phyloP scores from a whole-genome alignment of 2,888 invertebrate genomes.

The Omphaloscelis lunosa region DNA sequence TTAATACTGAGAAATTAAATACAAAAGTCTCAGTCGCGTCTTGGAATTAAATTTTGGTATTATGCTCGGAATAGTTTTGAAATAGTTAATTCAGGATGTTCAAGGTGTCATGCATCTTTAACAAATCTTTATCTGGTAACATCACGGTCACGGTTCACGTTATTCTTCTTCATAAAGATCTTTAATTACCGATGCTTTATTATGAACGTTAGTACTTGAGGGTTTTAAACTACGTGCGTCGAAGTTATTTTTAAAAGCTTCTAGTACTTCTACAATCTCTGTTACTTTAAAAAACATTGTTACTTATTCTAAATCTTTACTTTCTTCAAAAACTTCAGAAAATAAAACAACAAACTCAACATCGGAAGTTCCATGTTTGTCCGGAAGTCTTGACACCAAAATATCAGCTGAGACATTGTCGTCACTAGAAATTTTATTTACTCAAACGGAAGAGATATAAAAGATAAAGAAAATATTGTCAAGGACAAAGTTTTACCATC shows the following conservation, averaged over 20 bases:
- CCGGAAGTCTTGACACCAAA: slow-evolving; percentile 38
- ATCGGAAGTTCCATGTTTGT: slow-evolving; percentile 27
- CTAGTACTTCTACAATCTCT: not conserved
- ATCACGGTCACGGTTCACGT: slow-evolving; percentile 1
- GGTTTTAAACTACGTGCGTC: not conserved
- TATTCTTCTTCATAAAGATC: not conserved
- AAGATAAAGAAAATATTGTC: slow-evolving; percentile 32
- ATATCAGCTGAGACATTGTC: slow-evolving; percentile 12
- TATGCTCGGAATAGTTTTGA: not conserved
- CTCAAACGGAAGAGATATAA: slow-evolving; percentile 9
- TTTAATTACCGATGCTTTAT: slow-evolving; percentile 13
- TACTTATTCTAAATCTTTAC: not conserved
- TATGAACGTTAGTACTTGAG: not conserved
- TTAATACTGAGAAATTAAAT: not conserved
- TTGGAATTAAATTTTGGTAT: slow-evolving; percentile 22
- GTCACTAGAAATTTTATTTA: slow-evolving; percentile 30
- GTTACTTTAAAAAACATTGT: not conserved
- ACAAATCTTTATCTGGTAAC: not conserved
- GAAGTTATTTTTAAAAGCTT: not conserved
- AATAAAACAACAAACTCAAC: slow-evolving; percentile 15
- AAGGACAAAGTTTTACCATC: slow-evolving; percentile 15
- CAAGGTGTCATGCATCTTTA: not conserved
- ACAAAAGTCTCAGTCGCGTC: not conserved
- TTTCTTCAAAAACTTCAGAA: not conserved
- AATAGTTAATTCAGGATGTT: not conserved